Evolutionary conservation across 64 coral and sea anemone genomes (phyloP), one percentile per base, ranked within the genome.

Genomic region (Montipora sp.): DNA sequence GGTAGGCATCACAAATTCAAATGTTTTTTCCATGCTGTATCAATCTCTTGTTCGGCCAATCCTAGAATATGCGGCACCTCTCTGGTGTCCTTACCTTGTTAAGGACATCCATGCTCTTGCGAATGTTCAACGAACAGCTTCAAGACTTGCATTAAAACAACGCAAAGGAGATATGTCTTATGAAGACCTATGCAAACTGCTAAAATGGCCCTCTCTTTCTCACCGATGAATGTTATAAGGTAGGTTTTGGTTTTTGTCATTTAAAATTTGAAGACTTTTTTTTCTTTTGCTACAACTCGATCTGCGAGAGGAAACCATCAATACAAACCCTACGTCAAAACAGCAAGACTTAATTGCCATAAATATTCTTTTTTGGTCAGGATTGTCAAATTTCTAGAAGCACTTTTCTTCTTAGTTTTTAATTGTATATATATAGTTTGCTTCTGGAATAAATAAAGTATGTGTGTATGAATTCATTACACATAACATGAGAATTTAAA

Each of bases 51-150:
- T 87, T 8, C 18, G 18, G 69, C 70, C 61, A 75, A 51, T 47
- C 1, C 23, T 74, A 13, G 68, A 74, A 71, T 87, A 48, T 27
- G 73, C 50, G 50, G 73, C 53, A 73, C 61, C 63, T 49, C 45
- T 87, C 18, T 87, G 83, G 83, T 72, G 83, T 43, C 83, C 83
- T 66, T 59, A 65, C 55, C 81, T 66, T 59, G 18, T 57, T 44
- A 84, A 84, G 66, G 66, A n/a, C 81, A 87, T 87, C 43, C 83
- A 72, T 20, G 83, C 59, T 10, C 45, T 72, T 3, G 66, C 71
- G 61, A 87, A 84, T 60, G 51, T 63, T 12, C 59, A 63, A 12
- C 5, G 59, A 63, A 63, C 8, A 63, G 59, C 59, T 12, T 63
- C 59, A 63, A 63, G 59, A 63, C 59, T 63, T 15, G 59, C 59